Evolutionary conservation across 2,113 vertebrate genomes (phyloP).

Genomic region (Capreolus pygargus): DNA sequence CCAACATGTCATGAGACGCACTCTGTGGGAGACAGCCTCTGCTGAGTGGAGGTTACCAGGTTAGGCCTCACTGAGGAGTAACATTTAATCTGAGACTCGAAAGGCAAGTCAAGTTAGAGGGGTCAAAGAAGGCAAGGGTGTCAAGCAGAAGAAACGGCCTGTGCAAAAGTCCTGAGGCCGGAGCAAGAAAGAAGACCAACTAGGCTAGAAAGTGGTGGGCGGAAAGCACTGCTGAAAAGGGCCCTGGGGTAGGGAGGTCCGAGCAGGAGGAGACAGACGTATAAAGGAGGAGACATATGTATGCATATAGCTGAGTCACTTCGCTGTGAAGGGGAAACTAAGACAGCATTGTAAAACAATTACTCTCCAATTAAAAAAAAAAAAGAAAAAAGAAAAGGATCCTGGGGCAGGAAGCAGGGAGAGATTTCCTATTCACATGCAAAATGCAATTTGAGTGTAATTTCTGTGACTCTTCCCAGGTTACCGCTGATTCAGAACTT

Average conservation of each 20-base stretch:
- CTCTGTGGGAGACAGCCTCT: neutral
- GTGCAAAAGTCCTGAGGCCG: neutral
- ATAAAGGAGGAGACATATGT: accelerated
- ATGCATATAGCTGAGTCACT: neutral
- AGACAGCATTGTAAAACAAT: neutral
- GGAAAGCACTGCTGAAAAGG: neutral
- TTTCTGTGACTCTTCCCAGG: neutral
- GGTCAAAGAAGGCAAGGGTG: neutral
- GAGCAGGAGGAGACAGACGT: accelerated
- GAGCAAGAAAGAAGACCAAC: neutral
- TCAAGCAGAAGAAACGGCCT: neutral
- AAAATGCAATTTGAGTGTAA: neutral
- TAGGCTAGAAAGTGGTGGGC: neutral
- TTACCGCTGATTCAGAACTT: neutral
- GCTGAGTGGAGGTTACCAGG: accelerated
- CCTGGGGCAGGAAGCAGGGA: neutral
- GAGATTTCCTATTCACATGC: neutral
- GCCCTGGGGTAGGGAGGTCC: accelerated
- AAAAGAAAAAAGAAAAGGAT: neutral
- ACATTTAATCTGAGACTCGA: neutral
- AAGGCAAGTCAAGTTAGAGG: neutral
- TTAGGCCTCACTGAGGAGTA: neutral
- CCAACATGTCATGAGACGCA: neutral
- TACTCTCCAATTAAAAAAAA: neutral
- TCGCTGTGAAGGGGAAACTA: neutral